Conservation (phyloP, 2,888 invertebrate species). For the Melanchra persicariae region DNA sequence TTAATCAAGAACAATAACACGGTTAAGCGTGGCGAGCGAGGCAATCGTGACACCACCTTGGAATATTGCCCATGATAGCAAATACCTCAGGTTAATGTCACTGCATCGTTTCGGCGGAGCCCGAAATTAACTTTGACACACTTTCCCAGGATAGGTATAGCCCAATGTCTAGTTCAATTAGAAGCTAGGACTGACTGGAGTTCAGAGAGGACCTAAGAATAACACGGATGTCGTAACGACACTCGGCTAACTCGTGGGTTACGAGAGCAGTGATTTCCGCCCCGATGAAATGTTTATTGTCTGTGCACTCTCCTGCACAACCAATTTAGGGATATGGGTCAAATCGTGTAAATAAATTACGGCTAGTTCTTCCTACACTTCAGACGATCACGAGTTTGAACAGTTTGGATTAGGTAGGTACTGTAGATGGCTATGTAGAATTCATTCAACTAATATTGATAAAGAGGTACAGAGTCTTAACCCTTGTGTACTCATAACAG, state of each 20-base stretch:
- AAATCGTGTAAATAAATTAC: constrained; percentile 46
- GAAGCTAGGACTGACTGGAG: constrained; percentile 36
- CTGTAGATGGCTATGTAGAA: constrained; percentile 2
- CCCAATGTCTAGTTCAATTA: constrained; percentile 87
- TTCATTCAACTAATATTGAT: not conserved
- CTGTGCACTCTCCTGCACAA: constrained; percentile 45
- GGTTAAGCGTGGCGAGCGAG: constrained; percentile 46
- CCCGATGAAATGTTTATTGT: constrained; percentile 68
- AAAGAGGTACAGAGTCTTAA: not conserved
- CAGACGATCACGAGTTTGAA: constrained; percentile 5
- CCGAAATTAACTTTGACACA: constrained; percentile 76
- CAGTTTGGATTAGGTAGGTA: not conserved
- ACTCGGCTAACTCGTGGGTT: constrained; percentile 47
- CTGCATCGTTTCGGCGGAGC: constrained; percentile 68
- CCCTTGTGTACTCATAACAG: not conserved
- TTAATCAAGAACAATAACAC: constrained; percentile 56
- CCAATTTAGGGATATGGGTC: constrained; percentile 62
- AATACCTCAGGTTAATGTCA: constrained; percentile 70
- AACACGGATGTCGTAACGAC: constrained; percentile 53
- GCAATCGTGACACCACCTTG: constrained; percentile 74
- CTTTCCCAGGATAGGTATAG: constrained; percentile 73
- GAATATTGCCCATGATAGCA: constrained; percentile 79
- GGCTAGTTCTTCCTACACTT: constrained; percentile 17
- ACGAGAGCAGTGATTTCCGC: constrained; percentile 58
- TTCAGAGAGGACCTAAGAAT: constrained; percentile 35